Evolutionary conservation across 2,113 vertebrate species (phyloP).

Genomic region (Gavia stellata): DNA sequence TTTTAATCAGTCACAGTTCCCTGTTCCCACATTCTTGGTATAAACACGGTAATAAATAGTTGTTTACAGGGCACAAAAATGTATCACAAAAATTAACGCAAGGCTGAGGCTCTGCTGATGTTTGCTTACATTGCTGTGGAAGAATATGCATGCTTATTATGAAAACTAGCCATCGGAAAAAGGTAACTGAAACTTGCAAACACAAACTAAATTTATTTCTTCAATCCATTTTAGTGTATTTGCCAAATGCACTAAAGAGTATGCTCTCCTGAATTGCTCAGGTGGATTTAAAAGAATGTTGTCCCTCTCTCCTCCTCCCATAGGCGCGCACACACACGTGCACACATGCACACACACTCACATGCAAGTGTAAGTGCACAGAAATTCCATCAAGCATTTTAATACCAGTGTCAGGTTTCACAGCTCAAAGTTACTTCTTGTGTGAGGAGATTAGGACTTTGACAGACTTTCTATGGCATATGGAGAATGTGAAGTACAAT

Average conservation of each 20-base stretch:
- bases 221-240: neutral
- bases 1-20: neutral
- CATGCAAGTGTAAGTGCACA: neutral
- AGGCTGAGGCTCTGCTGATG: neutral
- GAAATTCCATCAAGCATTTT: neutral
- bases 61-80: neutral
- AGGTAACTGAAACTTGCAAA: neutral
- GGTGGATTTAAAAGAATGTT: neutral
- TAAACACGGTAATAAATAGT: neutral
- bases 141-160: neutral
- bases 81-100: neutral
- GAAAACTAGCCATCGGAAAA: neutral
- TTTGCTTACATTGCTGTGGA: neutral
- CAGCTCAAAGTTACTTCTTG: neutral
- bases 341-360: neutral
- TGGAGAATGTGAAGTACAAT: neutral
- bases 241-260: neutral
- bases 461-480: neutral
- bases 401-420: neutral
- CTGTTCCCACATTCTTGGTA: neutral
- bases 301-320: neutral
- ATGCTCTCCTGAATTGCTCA: neutral
- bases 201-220: neutral
- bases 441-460: neutral
- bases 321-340: no score